Evolutionary conservation across 2,888 invertebrate genomes (phyloP).

Genomic region (Metallyticus violacea): DNA sequence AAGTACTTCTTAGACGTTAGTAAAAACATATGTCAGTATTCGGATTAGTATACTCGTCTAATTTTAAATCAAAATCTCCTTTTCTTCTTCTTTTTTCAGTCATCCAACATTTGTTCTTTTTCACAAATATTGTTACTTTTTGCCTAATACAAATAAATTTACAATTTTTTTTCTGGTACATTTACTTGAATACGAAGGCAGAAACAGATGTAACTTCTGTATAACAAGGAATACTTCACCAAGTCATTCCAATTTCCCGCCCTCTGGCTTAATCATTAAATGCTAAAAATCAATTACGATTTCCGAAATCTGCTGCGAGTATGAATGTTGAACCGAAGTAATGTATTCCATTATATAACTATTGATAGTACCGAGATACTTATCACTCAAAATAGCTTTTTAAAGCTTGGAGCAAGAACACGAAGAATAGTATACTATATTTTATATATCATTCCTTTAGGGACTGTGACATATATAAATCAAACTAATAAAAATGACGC

Average conservation of each 20-base stretch:
- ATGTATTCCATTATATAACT: neutral
- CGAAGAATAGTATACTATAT: neutral
- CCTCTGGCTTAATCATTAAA: neutral
- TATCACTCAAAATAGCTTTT: neutral
- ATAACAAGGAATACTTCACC: neutral
- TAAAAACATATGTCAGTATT: no score
- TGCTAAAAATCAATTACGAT: neutral
- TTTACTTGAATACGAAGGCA: no score
- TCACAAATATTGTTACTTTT: no score
- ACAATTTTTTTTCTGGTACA: no score
- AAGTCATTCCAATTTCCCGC: neutral
- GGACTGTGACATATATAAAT: neutral
- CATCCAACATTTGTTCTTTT: no score
- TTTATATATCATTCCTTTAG: neutral
- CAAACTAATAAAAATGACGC: neutral
- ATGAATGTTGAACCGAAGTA: neutral
- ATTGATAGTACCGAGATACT: neutral
- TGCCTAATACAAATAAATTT: no score
- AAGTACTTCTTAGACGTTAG: no score
- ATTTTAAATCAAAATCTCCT: no score
- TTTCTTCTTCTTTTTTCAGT: no score
- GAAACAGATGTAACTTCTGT: no score
- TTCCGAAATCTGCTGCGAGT: neutral
- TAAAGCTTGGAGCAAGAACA: neutral
- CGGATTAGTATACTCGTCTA: no score